These are phyloP conservation scores for Aleadryas rufinucha DNA, from an alignment of 2,113 vertebrate genomes.

Conservation along the genomic window DNA sequence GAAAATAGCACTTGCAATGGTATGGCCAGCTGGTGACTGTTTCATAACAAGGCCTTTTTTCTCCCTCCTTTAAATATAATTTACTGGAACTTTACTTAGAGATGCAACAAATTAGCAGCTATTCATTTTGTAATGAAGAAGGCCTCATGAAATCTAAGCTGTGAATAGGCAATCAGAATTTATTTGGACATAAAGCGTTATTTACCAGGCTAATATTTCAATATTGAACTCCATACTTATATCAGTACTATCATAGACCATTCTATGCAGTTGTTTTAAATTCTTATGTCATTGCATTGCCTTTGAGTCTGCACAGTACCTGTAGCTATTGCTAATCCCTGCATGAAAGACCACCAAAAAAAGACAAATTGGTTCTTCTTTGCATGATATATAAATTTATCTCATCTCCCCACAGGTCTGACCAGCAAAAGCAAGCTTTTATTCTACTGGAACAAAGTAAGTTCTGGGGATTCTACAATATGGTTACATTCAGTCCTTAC, in stretches of 20 bases:
- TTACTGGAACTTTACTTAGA: constrained; percentile 70
- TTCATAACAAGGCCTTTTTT: constrained; percentile 57
- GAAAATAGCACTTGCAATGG: constrained; percentile 28
- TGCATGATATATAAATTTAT: neutral
- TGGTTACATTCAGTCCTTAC: neutral
- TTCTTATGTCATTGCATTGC: neutral
- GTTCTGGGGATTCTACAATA: neutral
- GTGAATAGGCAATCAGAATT: constrained; percentile 76
- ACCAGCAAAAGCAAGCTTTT: neutral
- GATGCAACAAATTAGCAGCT: constrained; percentile 71
- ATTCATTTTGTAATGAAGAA: constrained; percentile 75
- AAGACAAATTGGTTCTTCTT: neutral
- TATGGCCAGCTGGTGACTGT: constrained; percentile 66
- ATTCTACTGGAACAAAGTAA: neutral
- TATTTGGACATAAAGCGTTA: constrained; percentile 66
- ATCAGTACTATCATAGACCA: neutral
- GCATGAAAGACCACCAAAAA: neutral
- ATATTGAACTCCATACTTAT: constrained; percentile 57
- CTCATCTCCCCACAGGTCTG: neutral
- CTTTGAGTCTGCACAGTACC: neutral
- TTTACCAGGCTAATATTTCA: constrained; percentile 66
- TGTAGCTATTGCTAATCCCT: neutral
- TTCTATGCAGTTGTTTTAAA: neutral
- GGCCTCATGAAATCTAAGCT: constrained; percentile 55
- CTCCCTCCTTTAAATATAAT: constrained; percentile 36